phyloP scores from a whole-genome alignment of 2,797 vertebrate genomes.

The Triplophysa bombifrons region DNA sequence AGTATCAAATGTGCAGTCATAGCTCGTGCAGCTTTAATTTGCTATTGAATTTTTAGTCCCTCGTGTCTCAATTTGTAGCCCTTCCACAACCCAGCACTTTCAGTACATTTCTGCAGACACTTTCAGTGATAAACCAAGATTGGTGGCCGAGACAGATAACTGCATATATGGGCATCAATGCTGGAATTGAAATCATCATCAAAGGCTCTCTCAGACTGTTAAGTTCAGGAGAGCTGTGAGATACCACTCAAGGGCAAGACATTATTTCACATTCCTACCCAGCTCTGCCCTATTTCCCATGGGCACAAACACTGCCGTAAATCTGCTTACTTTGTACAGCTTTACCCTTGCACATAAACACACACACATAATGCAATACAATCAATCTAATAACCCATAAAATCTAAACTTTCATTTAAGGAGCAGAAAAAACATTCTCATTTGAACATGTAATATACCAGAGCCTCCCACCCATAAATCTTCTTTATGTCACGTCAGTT shows the following conservation, averaged over 20 bases:
- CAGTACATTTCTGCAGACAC: not conserved
- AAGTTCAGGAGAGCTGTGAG: slow-evolving; percentile 47
- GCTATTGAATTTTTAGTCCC: not conserved
- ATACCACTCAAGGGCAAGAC: slow-evolving; percentile 50
- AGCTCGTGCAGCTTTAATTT: not conserved
- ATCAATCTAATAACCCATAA: slow-evolving; percentile 19
- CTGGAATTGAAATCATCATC: slow-evolving; percentile 18
- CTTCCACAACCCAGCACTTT: slow-evolving; percentile 28
- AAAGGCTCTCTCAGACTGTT: slow-evolving; percentile 37
- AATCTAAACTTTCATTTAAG: not conserved
- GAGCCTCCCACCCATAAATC: not conserved
- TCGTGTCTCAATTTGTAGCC: not conserved
- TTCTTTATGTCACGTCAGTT: too few relatives aligned
- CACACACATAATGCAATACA: not conserved
- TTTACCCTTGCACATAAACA: slow-evolving; percentile 16
- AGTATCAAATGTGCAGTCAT: not conserved
- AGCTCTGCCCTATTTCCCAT: slow-evolving; percentile 56
- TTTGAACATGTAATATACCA: not conserved
- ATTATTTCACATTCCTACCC: slow-evolving; percentile 56
- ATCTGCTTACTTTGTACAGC: slow-evolving; percentile 60
- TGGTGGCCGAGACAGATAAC: not conserved
- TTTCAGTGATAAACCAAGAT: not conserved
- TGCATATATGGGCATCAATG: slow-evolving; percentile 1
- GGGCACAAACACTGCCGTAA: slow-evolving; percentile 54
- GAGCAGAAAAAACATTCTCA: not conserved